Evolutionary conservation across 2,113 vertebrate genomes (phyloP), one percentile per base, ranked within the genome.

Genomic region (Dolichallabes microphthalmus): DNA sequence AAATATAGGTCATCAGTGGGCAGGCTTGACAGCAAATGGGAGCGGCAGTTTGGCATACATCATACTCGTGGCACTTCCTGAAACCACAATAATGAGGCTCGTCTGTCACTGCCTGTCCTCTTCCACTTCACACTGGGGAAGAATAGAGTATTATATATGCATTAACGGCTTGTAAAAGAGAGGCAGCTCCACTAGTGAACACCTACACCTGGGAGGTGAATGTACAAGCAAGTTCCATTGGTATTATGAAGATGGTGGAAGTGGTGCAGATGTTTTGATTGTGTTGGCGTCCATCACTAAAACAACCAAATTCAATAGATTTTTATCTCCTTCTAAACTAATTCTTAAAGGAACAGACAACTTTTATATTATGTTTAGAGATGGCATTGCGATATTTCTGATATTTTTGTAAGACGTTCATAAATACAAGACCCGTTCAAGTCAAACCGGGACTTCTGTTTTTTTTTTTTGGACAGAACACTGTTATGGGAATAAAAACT

Each of bases 1-100:
- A 90, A 93, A 93, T 93, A 81, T 94, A 92, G 93, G 91, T 94
- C 93, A 94, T 80, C 81, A 87, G 82, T 78, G 39, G 50, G 66
- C 66, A 73, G 35, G 39, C 39, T 20, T 45, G 87, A 75, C 45
- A 80, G 82, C 82, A 32, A 25, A 63, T n/a, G 58, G 76, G 13
- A 66, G 76, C 45, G 77, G 69, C 63, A 52, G 85, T 68, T 87
- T 83, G 75, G 80, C 87, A 58, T 85, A 61, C 79, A 39, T 55
- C 52, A 55, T 83, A 85, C 84, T 91, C 87, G 89, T 88, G 66
- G 82, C 83, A 71, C 39, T 64, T 82, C 61, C 52, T 86, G 30
- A 80, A 74, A 6, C 52, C 78, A 80, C 71, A 39, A 86, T 91
- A 91, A 92, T 89, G 89, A 91, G 87, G 86, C 55, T 45, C 63